Evolutionary conservation across 2,113 vertebrate species (phyloP).

Genomic region (Corythaixoides concolor): DNA sequence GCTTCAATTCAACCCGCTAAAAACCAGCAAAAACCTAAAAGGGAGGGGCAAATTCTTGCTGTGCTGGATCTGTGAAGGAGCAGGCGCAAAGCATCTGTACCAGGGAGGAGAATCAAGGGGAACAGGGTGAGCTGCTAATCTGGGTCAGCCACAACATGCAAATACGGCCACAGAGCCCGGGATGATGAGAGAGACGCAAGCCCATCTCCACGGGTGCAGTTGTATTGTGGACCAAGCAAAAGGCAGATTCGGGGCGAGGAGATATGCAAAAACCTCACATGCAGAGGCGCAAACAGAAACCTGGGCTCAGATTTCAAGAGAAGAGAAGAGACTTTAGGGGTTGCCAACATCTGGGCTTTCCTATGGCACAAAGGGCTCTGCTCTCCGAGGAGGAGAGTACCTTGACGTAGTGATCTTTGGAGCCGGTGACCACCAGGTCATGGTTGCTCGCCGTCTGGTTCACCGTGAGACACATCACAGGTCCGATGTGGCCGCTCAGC

Average conservation of each 20-base stretch:
- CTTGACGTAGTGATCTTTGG: slow-evolving; percentile 98
- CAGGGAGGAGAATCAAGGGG: accelerated
- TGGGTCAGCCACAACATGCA: neutral
- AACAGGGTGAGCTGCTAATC: neutral
- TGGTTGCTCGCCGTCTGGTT: slow-evolving; percentile 86
- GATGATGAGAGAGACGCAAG: neutral
- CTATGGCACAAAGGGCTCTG: neutral
- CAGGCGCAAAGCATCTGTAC: neutral
- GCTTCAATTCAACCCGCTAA: neutral
- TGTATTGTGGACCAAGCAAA: neutral
- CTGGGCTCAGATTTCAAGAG: neutral
- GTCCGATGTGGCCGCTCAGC: slow-evolving; percentile 92
- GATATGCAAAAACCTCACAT: neutral
- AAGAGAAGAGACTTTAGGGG: neutral
- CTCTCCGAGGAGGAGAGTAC: slow-evolving; percentile 56
- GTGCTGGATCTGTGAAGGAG: neutral
- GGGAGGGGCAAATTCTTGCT: neutral
- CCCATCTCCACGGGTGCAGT: neutral
- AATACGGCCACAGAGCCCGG: neutral
- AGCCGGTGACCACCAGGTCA: slow-evolving; percentile 95
- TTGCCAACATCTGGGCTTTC: neutral
- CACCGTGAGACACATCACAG: slow-evolving; percentile 95
- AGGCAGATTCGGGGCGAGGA: neutral
- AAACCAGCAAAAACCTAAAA: neutral
- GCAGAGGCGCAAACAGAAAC: neutral